Base-by-base conservation (phyloP, 2,797 vertebrate genomes). In the Channallabes apus region DNA sequence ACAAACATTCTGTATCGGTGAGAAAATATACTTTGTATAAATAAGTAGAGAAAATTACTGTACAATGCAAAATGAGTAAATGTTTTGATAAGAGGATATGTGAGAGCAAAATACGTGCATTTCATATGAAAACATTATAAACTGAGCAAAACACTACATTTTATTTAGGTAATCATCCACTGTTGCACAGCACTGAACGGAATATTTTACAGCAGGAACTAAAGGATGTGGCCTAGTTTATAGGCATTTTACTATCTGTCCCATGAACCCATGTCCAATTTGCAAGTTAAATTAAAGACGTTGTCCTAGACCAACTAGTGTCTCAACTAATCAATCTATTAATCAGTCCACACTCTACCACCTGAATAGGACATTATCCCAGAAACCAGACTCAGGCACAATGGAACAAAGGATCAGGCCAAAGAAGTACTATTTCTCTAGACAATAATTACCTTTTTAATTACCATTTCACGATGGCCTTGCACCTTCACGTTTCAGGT, bases 271-370 rank as follows among this genome's bases (percentile, higher is more conserved):
- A 7, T 73, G 14, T 73, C 12, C 14, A 2, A 77, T 81, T 81
- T 81, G 56, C 58, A 73, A 78, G 72, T 71, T 3, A 62, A 82
- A 72, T 79, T 6, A 84, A 71, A 78, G 29, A 4, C 41, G 69
- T 58, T 29, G 24, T 58, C 64, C 77, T 83, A n/a, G 41, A 77
- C 76, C n/a, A 78, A 84, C 59, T 24, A 5, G 68, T 58, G 15
- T 41, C 14, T 68, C 4, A 65, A 75, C 20, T 75, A 78, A 78
- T 84, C 85, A 82, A 68, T 84, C 27, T 56, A 88, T 85, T 68
- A 56, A 32, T 83, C 75, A 38, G 12, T 75, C 15, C 32, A 83
- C 24, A 61, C 15, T 46, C n/a, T 72, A 46, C 4, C 22, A n/a
- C 41, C 46, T 83, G 61, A 75, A 72, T 24, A 51, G 56, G 24